A percentile compares a stretch with the other conserved stretches of the same genome.
phyloP scores from a whole-genome alignment of 2,888 invertebrate species.

The Drosophila subquinaria region DNA sequence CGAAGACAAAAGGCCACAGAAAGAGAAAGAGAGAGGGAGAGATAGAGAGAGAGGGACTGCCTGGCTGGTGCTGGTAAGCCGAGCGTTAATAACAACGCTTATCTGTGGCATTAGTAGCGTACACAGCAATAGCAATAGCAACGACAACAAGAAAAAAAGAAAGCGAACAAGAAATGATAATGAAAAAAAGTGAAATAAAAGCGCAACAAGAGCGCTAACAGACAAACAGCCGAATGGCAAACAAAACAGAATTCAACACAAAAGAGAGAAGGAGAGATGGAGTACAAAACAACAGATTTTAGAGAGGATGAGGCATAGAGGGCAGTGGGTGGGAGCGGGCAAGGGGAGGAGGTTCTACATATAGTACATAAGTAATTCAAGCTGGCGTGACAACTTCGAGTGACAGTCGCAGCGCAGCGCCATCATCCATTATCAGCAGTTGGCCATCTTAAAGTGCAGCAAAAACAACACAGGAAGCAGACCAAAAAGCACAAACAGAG shows the following conservation, averaged over 20 bases:
- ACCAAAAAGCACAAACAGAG: slow-evolving; percentile 30
- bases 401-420: slow-evolving; percentile 76
- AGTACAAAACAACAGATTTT: slow-evolving; percentile 12
- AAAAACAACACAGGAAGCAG: slow-evolving; percentile 49
- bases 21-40: slow-evolving; percentile 6
- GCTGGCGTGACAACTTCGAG: slow-evolving; percentile 79
- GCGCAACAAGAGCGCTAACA: slow-evolving; percentile 73
- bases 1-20: slow-evolving; percentile 49
- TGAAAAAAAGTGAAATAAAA: slow-evolving; percentile 79
- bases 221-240: slow-evolving; percentile 60
- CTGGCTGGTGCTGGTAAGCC: slow-evolving; percentile 72
- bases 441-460: slow-evolving; percentile 80
- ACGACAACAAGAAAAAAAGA: slow-evolving; percentile 8
- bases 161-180: slow-evolving; percentile 66
- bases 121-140: slow-evolving; percentile 54
- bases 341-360: slow-evolving; percentile 37
- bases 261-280: slow-evolving; percentile 16
- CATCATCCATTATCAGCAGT: slow-evolving; percentile 83
- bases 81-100: slow-evolving; percentile 83
- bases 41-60: background rate
- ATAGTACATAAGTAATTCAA: slow-evolving; percentile 71
- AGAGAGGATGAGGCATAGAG: background rate
- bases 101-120: slow-evolving; percentile 79
- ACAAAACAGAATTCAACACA: slow-evolving; percentile 46
- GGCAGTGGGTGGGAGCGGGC: background rate